Percentiles rank a stretch among this genome's conserved stretches.
phyloP scores from a whole-genome alignment of 2,888 invertebrate genomes.

The Eupithecia centaureata region DNA sequence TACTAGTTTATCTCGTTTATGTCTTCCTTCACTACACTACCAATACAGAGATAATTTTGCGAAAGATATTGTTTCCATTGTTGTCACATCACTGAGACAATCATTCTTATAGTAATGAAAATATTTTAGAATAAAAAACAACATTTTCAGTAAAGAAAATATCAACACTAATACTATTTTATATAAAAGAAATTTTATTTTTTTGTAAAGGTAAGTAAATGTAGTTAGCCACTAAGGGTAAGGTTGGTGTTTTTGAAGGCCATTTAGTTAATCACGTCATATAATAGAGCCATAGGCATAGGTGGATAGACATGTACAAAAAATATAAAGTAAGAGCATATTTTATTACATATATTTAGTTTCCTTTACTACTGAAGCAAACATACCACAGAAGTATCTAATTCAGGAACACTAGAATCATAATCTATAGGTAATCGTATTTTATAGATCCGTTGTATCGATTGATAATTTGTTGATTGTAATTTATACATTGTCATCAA shows the following conservation, averaged over 20 bases:
- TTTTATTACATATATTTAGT: neutral
- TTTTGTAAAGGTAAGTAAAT: too few relatives aligned
- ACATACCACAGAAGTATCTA: neutral
- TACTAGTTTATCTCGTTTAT: neutral
- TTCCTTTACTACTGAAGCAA: neutral
- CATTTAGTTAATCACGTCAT: neutral
- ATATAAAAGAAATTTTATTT: too few relatives aligned
- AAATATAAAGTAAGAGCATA: neutral
- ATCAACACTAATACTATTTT: too few relatives aligned
- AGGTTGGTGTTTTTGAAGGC: too few relatives aligned
- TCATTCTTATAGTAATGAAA: too few relatives aligned
- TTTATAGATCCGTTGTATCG: neutral
- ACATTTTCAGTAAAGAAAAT: too few relatives aligned
- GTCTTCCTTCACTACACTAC: too few relatives aligned
- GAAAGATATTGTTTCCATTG: neutral
- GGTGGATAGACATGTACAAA: neutral
- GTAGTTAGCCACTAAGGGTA: too few relatives aligned
- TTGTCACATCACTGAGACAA: neutral
- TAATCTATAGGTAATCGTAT: too few relatives aligned
- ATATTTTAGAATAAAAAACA: too few relatives aligned
- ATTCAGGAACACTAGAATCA: neutral
- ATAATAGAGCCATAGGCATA: neutral
- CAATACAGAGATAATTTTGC: neutral
- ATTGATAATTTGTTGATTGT: slow-evolving; percentile 8
- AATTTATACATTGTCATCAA: slow-evolving; percentile 32